Evolutionary conservation across 1,140 invertebrate genomes (phyloP).

Genomic region (Argopecten irradians): DNA sequence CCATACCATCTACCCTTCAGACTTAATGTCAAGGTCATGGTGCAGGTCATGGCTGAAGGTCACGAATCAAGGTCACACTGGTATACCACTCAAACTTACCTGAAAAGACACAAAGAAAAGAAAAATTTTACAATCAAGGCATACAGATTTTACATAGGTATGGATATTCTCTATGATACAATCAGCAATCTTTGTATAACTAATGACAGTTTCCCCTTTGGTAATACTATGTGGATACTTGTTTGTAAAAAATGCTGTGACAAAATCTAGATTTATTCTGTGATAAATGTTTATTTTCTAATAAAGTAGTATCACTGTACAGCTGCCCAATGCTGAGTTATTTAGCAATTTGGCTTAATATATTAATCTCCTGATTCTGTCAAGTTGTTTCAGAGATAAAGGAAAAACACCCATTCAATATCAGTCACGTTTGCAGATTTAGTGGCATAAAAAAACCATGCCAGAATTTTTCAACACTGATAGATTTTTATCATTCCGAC

Average conservation of each 20-base stretch:
- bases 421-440: background rate
- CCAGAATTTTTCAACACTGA: background rate
- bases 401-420: background rate
- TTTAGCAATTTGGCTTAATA: background rate
- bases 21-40: too few species aligned
- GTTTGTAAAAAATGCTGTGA: too few species aligned
- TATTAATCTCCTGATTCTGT: background rate
- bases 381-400: background rate
- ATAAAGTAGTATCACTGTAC: background rate
- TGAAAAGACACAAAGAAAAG: background rate
- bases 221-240: too few species aligned
- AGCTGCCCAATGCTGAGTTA: background rate
- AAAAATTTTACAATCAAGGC: background rate
- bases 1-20: too few species aligned
- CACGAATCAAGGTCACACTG: background rate
- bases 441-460: background rate
- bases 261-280: too few species aligned
- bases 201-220: too few species aligned
- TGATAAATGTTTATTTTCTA: too few species aligned
- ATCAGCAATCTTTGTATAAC: too few species aligned
- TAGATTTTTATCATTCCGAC: background rate
- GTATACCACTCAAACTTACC: background rate
- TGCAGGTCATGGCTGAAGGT: background rate
- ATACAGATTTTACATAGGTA: too few species aligned
- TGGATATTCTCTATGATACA: too few species aligned